phyloP scores from a whole-genome alignment of 2,113 vertebrate species.

The Toxostoma redivivum region DNA sequence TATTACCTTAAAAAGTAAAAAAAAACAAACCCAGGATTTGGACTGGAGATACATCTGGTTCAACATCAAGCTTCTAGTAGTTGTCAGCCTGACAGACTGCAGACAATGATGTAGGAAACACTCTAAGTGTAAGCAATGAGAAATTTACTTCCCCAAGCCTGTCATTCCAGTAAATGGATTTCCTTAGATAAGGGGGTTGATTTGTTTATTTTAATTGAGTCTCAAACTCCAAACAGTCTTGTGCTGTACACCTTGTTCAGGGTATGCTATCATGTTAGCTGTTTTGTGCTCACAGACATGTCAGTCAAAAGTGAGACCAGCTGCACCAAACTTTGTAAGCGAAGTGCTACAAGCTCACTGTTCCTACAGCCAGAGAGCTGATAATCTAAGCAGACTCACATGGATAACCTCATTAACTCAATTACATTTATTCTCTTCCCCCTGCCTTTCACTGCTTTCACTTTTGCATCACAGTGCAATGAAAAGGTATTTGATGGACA shows the following conservation, averaged over 20 bases:
- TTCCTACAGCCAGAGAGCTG: background rate
- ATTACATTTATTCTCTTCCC: background rate
- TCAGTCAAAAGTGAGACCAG: background rate
- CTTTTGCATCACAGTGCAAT: background rate
- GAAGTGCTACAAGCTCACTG: background rate
- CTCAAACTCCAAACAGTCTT: background rate
- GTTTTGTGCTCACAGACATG: background rate
- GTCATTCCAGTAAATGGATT: background rate
- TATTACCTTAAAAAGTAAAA: background rate
- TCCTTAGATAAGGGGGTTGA: background rate
- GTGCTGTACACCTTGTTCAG: background rate
- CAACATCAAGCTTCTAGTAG: background rate
- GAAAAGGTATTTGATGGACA: background rate
- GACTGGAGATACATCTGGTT: background rate
- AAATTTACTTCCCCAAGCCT: background rate
- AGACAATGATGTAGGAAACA: background rate
- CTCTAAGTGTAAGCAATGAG: background rate
- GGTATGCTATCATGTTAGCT: background rate
- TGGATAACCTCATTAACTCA: conserved; percentile 44
- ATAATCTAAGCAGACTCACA: background rate
- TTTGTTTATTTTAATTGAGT: background rate
- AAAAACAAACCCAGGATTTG: background rate
- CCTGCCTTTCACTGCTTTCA: background rate
- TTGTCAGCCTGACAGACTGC: background rate
- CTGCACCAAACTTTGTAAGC: background rate